Base-by-base conservation (phyloP, 2,797 vertebrate genomes). In the Hydrocynus forskahlii region DNA sequence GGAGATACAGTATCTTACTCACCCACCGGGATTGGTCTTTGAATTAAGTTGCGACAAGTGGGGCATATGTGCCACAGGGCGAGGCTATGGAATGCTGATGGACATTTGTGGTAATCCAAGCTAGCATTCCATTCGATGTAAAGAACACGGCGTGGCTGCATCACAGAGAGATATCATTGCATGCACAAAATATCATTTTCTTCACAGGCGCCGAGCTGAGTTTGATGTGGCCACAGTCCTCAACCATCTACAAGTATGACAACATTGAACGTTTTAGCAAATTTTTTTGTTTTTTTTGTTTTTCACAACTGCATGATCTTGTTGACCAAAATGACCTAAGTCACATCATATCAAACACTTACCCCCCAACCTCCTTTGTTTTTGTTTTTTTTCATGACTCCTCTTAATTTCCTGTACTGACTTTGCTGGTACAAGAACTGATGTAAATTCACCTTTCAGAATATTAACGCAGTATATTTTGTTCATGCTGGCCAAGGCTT, bases 1-100 rank as follows among this genome's bases (percentile, higher is more conserved):
- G 77, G 82, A 84, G 82, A 89, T 87, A 88, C 85, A 64, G 4
- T 90, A 87, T 85, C 77, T 81, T 62, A 70, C 23, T 54, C 43
- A 67, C 76, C 55, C 69, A 59, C 63, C 29, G 2, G 62, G n/a
- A 35, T 86, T 35, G 71, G 62, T 74, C 17, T 75, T 69, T 54
- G 25, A 50, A 29, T 19, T 67, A 45, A 45, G 54, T 85, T 63
- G 4, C 67, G 80, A 29, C 64, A 43, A 62, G 59, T 69, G 73
- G 67, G 43, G 43, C 43, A 45, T 29, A 23, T 60, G 59, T 64
- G 50, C 59, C 55, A 4, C 21, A 14, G 75, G 75, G 73, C 35
- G 57, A 19, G 77, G 78, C 50, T 76, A 59, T 52, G 73, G 78
- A 76, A 78, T 62, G 75, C 75, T 71, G 54, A 82, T 21, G 64